Evolutionary conservation across 37 sponge, comb jelly and placozoan species (phyloP).

Genomic region (Crambe crambe): DNA sequence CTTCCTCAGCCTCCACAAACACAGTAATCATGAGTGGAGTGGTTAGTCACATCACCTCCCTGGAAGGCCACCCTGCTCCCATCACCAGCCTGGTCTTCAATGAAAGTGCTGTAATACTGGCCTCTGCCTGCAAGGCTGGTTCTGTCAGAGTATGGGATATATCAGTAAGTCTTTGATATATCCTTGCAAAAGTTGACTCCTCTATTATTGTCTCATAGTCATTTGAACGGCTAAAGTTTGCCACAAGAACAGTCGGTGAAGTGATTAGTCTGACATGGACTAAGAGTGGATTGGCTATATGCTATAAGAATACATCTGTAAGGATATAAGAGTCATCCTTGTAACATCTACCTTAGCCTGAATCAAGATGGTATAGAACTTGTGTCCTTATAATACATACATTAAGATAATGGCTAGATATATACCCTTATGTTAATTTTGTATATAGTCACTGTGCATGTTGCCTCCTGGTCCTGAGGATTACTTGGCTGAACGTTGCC

Average conservation of each 20-base stretch:
- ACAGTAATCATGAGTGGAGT: too few species aligned
- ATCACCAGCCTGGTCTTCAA: slow-evolving; percentile 48
- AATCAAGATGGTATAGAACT: too few species aligned
- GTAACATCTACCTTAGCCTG: too few species aligned
- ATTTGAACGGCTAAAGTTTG: slow-evolving; percentile 30
- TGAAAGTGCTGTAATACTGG: slow-evolving; percentile 38
- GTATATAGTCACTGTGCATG: slow-evolving; percentile 37
- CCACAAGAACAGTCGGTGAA: slow-evolving; percentile 29
- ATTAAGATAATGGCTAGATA: background rate
- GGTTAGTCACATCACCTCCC: slow-evolving; percentile 2
- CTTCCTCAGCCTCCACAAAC: too few species aligned
- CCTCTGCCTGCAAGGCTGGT: slow-evolving; percentile 68
- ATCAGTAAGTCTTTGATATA: slow-evolving; percentile 27
- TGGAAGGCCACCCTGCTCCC: slow-evolving; percentile 43
- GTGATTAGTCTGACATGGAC: slow-evolving; percentile 54
- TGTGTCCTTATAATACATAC: too few species aligned
- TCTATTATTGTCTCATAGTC: slow-evolving; percentile 13
- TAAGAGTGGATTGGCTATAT: slow-evolving; percentile 31
- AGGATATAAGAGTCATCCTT: background rate
- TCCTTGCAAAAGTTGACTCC: background rate
- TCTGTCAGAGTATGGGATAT: slow-evolving; percentile 71
- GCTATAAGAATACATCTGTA: slow-evolving; percentile 35
- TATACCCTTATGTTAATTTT: background rate
- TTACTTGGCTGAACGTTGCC: slow-evolving; percentile 40
- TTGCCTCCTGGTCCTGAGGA: slow-evolving; percentile 41